Base-by-base conservation (phyloP, 2,113 vertebrate genomes). In the Verasper variegatus region DNA sequence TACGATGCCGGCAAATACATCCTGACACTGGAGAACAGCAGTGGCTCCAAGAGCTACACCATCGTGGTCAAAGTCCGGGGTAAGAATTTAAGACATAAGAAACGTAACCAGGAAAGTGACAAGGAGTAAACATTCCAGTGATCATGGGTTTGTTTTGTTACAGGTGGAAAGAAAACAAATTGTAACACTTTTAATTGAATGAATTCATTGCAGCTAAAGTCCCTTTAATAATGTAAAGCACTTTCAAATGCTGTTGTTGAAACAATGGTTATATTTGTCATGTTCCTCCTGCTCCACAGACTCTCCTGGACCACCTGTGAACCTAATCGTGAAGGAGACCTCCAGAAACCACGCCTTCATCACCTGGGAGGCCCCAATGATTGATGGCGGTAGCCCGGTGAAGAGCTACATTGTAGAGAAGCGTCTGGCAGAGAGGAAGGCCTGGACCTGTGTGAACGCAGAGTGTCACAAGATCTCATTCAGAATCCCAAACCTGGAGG, bases 1-100 rank as follows among this genome's bases (percentile, higher is more conserved):
- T 99, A 97, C 0, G 98, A 99, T 85, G 97, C 98, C 71, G 98
- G 98, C 79, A 99, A 99, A 94, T 99, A 99, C 0, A 91, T 98
- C 27, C 91, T 99, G 67, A 94, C 94, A 23, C 92, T 99, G 70
- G 97, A 99, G 86, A 99, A 99, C 87, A 97, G 94, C 90, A 97
- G 96, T 68, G 98, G 98, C 71, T 93, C 96, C 78, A 99, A 99
- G 84, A 93, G 95, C 47, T 99, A 99, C 65, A 97, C 95, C 57
- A 97, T 99, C 57, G 94, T 97, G 49, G 97, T 99, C 24, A 99
- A 99, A 92, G 96, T 99, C 75, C 96, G 96, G n/a, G 98, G 98
- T 99, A 95, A 96, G 96, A 91, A 78, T 47, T 54, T n/a, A 2
- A 54, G 51, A 54, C 20, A 8, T 9, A 54, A 54, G 51, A n/a